phyloP scores from a whole-genome alignment of 2,113 vertebrate species.

The Podiceps cristatus region DNA sequence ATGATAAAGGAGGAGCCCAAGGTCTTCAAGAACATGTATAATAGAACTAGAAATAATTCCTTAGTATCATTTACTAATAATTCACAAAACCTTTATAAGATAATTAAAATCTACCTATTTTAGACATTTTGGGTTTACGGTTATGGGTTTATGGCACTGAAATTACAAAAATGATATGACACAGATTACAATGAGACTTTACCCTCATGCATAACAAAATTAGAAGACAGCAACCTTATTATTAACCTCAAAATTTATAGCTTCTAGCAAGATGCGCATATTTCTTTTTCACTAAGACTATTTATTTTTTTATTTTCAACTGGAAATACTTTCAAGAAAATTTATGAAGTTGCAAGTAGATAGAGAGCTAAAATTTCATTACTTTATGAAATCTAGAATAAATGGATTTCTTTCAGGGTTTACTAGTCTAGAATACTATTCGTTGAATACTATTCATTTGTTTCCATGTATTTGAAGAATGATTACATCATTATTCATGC shows the following conservation, averaged over 20 bases:
- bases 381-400: neutral
- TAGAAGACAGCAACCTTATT: neutral
- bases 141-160: neutral
- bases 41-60: neutral
- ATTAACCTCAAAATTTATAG: neutral
- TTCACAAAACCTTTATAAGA: neutral
- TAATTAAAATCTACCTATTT: neutral
- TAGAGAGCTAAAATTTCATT: neutral
- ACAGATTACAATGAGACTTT: neutral
- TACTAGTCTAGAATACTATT: neutral
- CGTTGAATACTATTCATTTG: neutral
- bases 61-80: neutral
- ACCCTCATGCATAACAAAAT: neutral
- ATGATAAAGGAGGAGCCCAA: neutral
- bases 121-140: neutral
- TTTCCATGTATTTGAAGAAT: constrained; percentile 23
- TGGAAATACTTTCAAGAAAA: neutral
- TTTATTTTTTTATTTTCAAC: neutral
- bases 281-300: neutral
- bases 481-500: constrained; percentile 27
- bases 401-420: neutral
- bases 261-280: neutral
- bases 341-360: neutral
- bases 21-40: neutral
- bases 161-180: neutral